Percentiles rank a stretch among this genome's conserved stretches.
phyloP scores from a whole-genome alignment of 1,140 invertebrate genomes.

The Bombus impatiens region DNA sequence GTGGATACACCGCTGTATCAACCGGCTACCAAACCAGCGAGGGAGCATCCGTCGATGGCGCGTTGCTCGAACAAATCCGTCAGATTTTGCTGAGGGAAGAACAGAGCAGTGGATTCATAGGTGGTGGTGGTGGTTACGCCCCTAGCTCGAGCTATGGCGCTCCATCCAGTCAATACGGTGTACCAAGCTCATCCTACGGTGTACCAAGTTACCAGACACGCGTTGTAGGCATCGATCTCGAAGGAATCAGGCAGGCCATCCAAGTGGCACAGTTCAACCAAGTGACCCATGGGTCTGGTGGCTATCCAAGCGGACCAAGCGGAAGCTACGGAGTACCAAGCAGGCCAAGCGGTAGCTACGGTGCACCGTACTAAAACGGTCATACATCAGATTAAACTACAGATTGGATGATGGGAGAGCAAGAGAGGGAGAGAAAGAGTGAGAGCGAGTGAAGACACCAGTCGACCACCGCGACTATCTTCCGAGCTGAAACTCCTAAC shows the following conservation, averaged over 20 bases:
- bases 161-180: conserved; percentile 85
- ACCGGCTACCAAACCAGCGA: conserved; percentile 89
- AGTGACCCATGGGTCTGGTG: conserved; percentile 74
- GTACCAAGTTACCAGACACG: conserved; percentile 84
- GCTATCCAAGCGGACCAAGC: conserved; percentile 84
- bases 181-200: conserved; percentile 84
- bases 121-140: conserved; percentile 68
- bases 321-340: conserved; percentile 81
- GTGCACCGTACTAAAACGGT: conserved; percentile 72
- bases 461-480: conserved; percentile 56
- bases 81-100: conserved; percentile 92
- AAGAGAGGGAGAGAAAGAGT: conserved; percentile 58
- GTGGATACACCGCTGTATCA: conserved; percentile 87
- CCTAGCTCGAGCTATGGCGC: conserved; percentile 82
- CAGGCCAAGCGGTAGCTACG: conserved; percentile 77
- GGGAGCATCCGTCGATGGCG: conserved; percentile 89
- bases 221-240: conserved; percentile 89
- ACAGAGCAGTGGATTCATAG: conserved; percentile 79
- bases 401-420: conserved; percentile 46
- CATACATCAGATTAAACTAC: not conserved
- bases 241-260: conserved; percentile 89
- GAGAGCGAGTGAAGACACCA: conserved; percentile 61
- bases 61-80: conserved; percentile 90
- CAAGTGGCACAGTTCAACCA: conserved; percentile 89
- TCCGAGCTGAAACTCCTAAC: conserved; percentile 45